Evolutionary conservation across 2,797 vertebrate species (phyloP).

Genomic region (Trachops cirrhosus): DNA sequence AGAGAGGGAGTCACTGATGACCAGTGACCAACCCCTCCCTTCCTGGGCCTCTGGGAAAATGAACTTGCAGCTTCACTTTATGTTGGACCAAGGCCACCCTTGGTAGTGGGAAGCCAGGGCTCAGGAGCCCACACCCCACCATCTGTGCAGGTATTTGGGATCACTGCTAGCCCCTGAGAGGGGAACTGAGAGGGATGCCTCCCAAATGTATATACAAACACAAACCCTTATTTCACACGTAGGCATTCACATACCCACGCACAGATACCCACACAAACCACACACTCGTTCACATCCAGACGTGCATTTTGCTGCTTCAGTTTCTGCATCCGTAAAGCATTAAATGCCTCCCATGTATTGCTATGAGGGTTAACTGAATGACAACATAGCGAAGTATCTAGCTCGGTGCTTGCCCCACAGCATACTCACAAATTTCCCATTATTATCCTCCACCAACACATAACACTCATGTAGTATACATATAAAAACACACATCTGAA

Average conservation of each 20-base stretch:
- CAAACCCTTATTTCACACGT: not conserved
- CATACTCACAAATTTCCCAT: not conserved
- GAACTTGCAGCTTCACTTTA: not conserved
- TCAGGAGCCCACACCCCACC: not conserved
- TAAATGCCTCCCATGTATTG: not conserved
- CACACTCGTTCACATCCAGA: not conserved
- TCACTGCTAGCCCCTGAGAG: not conserved
- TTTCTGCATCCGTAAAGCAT: not conserved
- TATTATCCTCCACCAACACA: not conserved
- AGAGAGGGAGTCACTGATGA: not conserved
- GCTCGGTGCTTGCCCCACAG: not conserved
- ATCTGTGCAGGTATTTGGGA: not conserved
- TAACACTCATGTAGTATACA: not conserved
- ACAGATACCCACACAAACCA: not conserved
- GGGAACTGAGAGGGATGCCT: not conserved
- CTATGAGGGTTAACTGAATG: not conserved
- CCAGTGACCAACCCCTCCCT: not conserved
- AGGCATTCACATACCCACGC: not conserved
- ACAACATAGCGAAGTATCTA: not conserved
- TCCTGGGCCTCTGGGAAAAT: not conserved
- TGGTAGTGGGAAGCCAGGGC: not conserved
- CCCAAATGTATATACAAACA: not conserved
- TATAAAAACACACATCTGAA: not conserved
- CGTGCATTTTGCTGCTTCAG: not conserved
- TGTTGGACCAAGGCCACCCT: not conserved